Base-by-base conservation (phyloP, 2,888 invertebrate species). In the Diaphora mendica region DNA sequence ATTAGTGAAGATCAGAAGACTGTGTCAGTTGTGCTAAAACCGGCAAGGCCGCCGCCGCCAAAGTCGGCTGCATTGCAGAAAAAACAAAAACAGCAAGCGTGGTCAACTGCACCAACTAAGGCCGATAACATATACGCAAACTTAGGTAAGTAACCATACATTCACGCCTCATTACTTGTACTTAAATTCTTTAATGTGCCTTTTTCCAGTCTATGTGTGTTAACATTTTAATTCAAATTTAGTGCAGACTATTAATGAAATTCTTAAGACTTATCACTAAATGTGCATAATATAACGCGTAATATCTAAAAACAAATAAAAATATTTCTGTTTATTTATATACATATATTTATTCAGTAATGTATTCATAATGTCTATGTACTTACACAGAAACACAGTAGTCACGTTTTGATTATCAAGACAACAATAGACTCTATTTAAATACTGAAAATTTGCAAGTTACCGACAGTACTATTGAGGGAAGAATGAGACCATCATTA, bases 41-140 rank as follows among this genome's bases (percentile, higher is more conserved):
- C 97, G 66, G 96, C 96, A 33, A 93, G 97, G 83, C 97, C 97
- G 39, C 98, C 98, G 35, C 97, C 97, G 17, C 98, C 98, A 0
- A 97, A 97, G 90, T 97, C 97, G 70, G 96, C 96, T 59, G 96
- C 96, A 59, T 90, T 97, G 71, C 95, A 97, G 81, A 96, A 96
- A 82, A 97, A 97, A 86, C 96, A 97, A 84, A 93, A 96, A 82
- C 94, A 96, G 83, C 93, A 96, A 89, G 85, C 92, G 33, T 93
- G 96, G 96, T 81, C 92, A 68, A 80, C 91, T 59, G 81, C 94
- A 39, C 90, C 94, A 13, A 90, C 84, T 77, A 94, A 93, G 85
- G 90, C 91, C 76, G 95, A 96, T 82, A 97, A 96, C 83, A 97
- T 98, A 88, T 98, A 98, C 93, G 98, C 98, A 81, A 98, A 98